Evolutionary conservation across 2,113 vertebrate species (phyloP).

Genomic region (Neogobius melanostomus): DNA sequence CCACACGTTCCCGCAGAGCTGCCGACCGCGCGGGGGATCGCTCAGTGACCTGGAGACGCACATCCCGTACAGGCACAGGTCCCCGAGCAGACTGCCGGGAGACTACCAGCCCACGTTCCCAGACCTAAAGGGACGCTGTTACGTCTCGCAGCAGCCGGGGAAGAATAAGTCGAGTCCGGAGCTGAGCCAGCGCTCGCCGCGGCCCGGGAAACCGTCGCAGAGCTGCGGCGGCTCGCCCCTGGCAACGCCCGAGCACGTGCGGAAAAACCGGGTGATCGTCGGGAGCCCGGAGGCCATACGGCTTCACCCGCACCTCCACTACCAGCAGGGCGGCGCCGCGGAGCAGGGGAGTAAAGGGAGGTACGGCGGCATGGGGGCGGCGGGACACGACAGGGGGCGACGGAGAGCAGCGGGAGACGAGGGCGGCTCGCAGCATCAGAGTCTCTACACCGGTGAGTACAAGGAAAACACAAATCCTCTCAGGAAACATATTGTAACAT

Average conservation of each 20-base stretch:
- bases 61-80: constrained; percentile 83
- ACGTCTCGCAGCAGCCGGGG: constrained; percentile 61
- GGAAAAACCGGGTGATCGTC: constrained; percentile 78
- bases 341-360: constrained; percentile 82
- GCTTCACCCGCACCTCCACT: constrained; percentile 83
- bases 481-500: too few species aligned
- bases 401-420: constrained; percentile 85
- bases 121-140: constrained; percentile 57
- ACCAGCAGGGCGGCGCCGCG: constrained; percentile 79
- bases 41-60: constrained; percentile 80
- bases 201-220: constrained; percentile 52
- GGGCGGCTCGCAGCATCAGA: constrained; percentile 80
- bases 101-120: constrained; percentile 39
- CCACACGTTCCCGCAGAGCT: constrained; percentile 73
- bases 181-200: constrained; percentile 83
- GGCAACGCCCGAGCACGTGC: constrained; percentile 86
- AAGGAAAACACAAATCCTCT: constrained; percentile 41
- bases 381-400: constrained; percentile 82
- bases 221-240: constrained; percentile 54
- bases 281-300: constrained; percentile 88
- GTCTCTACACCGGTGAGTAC: constrained; percentile 89
- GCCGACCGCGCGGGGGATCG: constrained; percentile 69
- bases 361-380: constrained; percentile 29
- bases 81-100: constrained; percentile 69
- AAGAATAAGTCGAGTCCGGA: constrained; percentile 83